Base-by-base conservation (phyloP, 1,140 invertebrate species). In the Eueides isabella region DNA sequence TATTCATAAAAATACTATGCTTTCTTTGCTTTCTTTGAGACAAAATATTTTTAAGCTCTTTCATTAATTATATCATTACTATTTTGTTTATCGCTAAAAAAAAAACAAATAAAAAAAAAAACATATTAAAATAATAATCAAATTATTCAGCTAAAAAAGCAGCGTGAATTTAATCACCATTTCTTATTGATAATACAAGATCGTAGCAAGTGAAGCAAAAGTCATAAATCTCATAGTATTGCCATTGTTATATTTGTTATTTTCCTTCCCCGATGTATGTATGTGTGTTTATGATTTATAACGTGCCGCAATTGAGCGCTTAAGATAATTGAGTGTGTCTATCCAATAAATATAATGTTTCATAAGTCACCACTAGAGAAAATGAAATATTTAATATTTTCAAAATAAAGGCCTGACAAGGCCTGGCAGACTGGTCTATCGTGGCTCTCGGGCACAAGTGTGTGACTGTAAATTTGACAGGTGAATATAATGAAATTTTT, bases 231-330 rank as follows among this genome's bases (percentile, higher is more conserved):
- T 78, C 66, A 38, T 79, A 76, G 76, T 79, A 80, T 75, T 76
- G 76, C 79, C 66, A 67, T 75, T 75, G 69, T 76, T 84, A 82
- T 84, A 82, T 82, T 71, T 75, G 69, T 76, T 84, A 84, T 84
- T 84, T 82, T 84, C 79, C 82, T 74, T 76, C 73, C 80, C 23
- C 19, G 9, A 23, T 55, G 23, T 55, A 23, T 55, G 23, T 55
- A 77, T 78, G 80, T 76, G 78, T 61, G 63, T 65, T 19, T 26
- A 71, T 84, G 82, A 84, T 84, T 82, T 84, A 84, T 84, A 29
- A 62, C 67, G 44, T 67, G 73, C 64, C 67, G 72, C 81, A 71
- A 83, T 79, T 74, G 71, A 74, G 64, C 19, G 78, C 67, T 75
- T 78, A 67, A 75, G 73, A 77, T 81, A 81, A 83, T 81, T 83